Conservation (phyloP, 2,888 invertebrate species). For the Serripes groenlandicus region DNA sequence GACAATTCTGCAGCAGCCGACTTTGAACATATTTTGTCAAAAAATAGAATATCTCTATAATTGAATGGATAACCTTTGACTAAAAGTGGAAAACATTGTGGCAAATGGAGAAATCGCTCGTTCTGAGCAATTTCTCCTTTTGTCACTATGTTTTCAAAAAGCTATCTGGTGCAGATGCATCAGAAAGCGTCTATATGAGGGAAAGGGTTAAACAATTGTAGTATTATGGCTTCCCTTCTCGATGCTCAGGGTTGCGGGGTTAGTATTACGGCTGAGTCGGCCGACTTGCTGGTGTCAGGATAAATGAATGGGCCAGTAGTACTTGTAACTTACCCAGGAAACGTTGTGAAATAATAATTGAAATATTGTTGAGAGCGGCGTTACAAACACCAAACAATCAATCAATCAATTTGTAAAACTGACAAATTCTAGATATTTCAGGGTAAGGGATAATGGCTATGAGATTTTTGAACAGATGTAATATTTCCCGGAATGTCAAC, state of each 20-base stretch:
- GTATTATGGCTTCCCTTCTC: too few relatives aligned
- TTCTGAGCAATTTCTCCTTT: background rate
- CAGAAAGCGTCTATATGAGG: background rate
- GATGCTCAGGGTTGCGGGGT: too few relatives aligned
- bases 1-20: background rate
- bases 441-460: too few relatives aligned
- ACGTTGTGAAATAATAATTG: background rate
- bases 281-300: too few relatives aligned
- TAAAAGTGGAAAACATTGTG: background rate
- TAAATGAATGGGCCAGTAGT: background rate
- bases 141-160: background rate
- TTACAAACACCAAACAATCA: background rate
- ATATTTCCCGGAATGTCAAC: too few relatives aligned
- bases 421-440: too few relatives aligned
- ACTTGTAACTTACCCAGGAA: background rate
- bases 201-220: too few relatives aligned
- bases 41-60: too few relatives aligned
- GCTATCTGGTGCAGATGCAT: background rate
- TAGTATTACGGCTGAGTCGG: too few relatives aligned
- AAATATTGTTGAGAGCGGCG: background rate
- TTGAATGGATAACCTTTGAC: too few relatives aligned
- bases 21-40: too few relatives aligned
- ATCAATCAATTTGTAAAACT: background rate
- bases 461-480: too few relatives aligned
- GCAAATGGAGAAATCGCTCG: background rate